phyloP scores from a whole-genome alignment of 2,888 invertebrate genomes.

The Strigamia maritima region DNA sequence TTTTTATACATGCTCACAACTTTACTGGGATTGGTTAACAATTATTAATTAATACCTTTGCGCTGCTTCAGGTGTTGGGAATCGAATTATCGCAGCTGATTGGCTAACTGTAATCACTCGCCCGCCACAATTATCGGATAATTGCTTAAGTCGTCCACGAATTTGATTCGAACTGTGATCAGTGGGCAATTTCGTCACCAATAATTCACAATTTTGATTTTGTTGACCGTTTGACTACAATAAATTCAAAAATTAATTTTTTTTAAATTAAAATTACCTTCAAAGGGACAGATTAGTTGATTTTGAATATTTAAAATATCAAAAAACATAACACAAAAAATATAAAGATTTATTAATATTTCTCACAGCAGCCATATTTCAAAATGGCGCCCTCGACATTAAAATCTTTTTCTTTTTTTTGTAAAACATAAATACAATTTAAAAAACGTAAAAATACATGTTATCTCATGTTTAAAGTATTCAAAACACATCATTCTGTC shows the following conservation, averaged over 20 bases:
- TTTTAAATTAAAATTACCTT: background rate
- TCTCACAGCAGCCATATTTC: no score
- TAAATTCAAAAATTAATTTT: background rate
- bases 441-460: background rate
- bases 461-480: background rate
- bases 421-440: background rate
- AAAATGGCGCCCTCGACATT: no score
- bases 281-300: background rate
- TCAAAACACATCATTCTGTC: background rate
- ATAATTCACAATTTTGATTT: slow-evolving; percentile 59
- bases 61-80: slow-evolving; percentile 68
- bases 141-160: slow-evolving; percentile 63
- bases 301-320: background rate
- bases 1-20: no score
- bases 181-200: slow-evolving; percentile 66
- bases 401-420: background rate
- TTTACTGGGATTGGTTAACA: no score
- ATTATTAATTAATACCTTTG: slow-evolving; percentile 31
- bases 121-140: slow-evolving; percentile 79
- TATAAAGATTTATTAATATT: background rate
- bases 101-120: slow-evolving; percentile 64
- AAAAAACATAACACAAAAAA: background rate
- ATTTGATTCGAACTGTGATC: slow-evolving; percentile 60
- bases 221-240: slow-evolving; percentile 43
- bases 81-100: slow-evolving; percentile 65